These are phyloP conservation scores for Polymixis flavicincta DNA, from an alignment of 2,888 invertebrate genomes.

Conservation along the genomic window DNA sequence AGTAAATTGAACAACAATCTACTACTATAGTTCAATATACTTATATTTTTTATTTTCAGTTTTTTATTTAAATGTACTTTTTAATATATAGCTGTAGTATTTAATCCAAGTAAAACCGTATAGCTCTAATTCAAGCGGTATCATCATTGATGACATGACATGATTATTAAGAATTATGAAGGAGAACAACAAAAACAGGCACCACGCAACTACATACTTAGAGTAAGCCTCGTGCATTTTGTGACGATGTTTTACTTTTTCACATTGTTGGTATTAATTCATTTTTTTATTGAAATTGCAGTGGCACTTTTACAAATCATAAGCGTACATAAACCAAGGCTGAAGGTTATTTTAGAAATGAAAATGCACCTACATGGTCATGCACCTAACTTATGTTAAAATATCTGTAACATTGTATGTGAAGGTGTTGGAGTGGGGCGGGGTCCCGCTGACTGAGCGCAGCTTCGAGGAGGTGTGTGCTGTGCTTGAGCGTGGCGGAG, in stretches of 20 bases:
- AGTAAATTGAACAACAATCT: background rate
- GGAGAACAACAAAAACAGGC: no score
- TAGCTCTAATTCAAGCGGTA: background rate
- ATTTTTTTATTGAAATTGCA: background rate
- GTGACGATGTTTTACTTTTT: background rate
- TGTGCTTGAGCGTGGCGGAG: constrained; percentile 96
- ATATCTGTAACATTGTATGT: constrained; percentile 17
- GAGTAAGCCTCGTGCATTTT: background rate
- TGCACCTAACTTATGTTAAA: background rate
- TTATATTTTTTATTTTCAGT: no score
- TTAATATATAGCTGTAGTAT: no score
- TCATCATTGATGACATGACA: background rate
- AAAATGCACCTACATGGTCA: background rate
- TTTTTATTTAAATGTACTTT: no score
- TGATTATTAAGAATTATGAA: no score
- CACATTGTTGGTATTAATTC: background rate
- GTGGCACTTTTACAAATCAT: background rate
- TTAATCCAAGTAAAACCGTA: background rate
- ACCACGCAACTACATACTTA: background rate
- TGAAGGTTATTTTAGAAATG: background rate
- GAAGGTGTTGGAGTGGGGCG: constrained; percentile 97
- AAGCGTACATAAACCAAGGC: background rate
- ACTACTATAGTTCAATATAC: no score
- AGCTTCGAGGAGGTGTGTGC: constrained; percentile 98
- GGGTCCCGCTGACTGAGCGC: constrained; percentile 96